phyloP scores from a whole-genome alignment of 2,113 vertebrate genomes.

The Brachionichthys hirsutus region DNA sequence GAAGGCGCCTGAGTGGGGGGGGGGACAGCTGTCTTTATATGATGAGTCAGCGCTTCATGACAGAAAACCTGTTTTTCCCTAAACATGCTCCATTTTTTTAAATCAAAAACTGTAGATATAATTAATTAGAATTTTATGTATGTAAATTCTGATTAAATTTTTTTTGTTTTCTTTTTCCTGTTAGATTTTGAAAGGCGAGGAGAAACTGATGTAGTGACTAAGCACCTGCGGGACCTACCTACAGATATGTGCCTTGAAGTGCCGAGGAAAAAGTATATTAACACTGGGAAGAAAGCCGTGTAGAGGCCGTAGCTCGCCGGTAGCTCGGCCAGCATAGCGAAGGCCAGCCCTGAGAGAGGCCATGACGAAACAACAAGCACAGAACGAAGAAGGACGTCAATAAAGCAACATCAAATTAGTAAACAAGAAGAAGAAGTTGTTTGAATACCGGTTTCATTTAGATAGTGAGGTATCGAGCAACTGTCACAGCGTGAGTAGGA shows the following conservation, averaged over 20 bases:
- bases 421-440: too few species aligned
- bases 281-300: constrained; percentile 86
- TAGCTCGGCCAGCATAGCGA: constrained; percentile 84
- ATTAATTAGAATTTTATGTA: too few species aligned
- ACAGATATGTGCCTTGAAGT: constrained; percentile 91
- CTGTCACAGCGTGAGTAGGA: too few species aligned
- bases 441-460: too few species aligned
- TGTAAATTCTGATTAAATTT: neutral
- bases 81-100: neutral
- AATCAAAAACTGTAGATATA: neutral
- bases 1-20: constrained; percentile 81
- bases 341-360: constrained; percentile 82
- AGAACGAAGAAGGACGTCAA: too few species aligned
- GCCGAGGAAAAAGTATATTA: constrained; percentile 89
- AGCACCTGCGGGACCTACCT: constrained; percentile 75
- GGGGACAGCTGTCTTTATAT: neutral
- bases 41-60: neutral
- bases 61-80: neutral
- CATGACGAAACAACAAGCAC: neutral
- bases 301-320: constrained; percentile 86
- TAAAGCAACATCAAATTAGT: too few species aligned
- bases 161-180: too few species aligned
- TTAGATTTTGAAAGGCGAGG: neutral
- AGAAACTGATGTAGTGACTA: too few species aligned
- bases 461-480: too few species aligned